Evolutionary conservation across 2,797 vertebrate species (phyloP), one percentile per base, ranked within the genome.

Genomic region (Dryobates pubescens): DNA sequence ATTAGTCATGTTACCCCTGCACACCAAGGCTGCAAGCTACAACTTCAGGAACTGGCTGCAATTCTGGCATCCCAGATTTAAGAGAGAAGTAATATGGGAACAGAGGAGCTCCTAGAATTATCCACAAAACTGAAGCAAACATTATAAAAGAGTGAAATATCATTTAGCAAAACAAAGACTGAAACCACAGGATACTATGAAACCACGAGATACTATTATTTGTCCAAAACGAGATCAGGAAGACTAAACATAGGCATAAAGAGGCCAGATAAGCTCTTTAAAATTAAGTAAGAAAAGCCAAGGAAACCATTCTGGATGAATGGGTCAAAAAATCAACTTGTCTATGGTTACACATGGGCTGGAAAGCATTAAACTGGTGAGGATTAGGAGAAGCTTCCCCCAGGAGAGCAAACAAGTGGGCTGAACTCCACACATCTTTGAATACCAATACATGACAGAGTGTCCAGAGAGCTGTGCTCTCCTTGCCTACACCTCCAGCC

Each of bases 11-110:
- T 8, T 26, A n/a, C 32, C 23, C 23, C 13, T 14, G 30, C 20
- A 64, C 6, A 17, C 5, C 0, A 0, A n/a, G 11, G 11, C 24
- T 47, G 30, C 14, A 51, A 69, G n/a, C 32, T 14, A 38, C 41
- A 43, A 30, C 19, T 19, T 36, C 32, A 26, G 17, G 4, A 83
- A 13, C 4, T 15, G 19, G 14, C 27, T 41, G 34, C 51, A 72
- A n/a, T 38, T 58, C 29, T 57, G 23, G 20, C 20, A 80, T 22
- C 15, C 36, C 53, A 16, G 14, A 13, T 47, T 80, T 67, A 73
- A 63, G 4, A 20, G 4, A 30, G 30, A 64, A 77, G 24, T 27
- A 56, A 57, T 10, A 26, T 0, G 10, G 22, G 30, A 24, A 34
- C 8, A 49, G n/a, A 70, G 7, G 1, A 70, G 6, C 9, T 53